Conservation (phyloP, 2,888 invertebrate species). For the Aphodius sticticus region DNA sequence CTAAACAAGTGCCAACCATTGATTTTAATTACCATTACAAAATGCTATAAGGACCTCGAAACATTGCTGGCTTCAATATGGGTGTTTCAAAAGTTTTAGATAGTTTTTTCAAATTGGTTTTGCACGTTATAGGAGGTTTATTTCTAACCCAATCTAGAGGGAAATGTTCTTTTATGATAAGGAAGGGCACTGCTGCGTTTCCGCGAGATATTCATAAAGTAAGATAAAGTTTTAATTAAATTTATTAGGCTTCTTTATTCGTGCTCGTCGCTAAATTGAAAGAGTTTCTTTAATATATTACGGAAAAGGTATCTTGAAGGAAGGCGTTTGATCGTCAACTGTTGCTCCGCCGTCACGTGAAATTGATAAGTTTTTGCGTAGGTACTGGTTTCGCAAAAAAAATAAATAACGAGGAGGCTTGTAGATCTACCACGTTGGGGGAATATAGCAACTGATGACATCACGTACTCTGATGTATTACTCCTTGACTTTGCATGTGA, state of each 20-base stretch:
- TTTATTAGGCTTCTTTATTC: not conserved
- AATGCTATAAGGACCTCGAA: too few species aligned
- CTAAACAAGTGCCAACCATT: too few species aligned
- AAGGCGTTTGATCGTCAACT: not conserved
- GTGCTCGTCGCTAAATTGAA: not conserved
- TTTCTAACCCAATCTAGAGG: not conserved
- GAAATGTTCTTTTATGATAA: not conserved
- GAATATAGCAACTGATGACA: constrained; percentile 42
- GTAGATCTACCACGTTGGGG: constrained; percentile 41
- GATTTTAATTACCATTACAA: too few species aligned
- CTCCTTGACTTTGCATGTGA: constrained; percentile 46
- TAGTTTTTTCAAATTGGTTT: too few species aligned
- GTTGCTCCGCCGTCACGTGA: not conserved
- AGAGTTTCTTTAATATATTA: not conserved
- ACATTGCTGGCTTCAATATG: too few species aligned
- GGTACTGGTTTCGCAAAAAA: not conserved
- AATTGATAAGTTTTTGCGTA: not conserved
- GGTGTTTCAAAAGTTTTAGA: too few species aligned
- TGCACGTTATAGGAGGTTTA: not conserved
- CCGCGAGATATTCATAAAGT: not conserved
- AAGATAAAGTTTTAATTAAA: constrained; percentile 4
- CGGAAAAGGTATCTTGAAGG: not conserved
- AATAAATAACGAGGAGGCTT: not conserved
- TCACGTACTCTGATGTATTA: constrained; percentile 46
- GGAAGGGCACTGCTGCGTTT: not conserved